Percentiles rank a stretch among this genome's conserved stretches.
Evolutionary conservation across 1,140 invertebrate genomes (phyloP).

Genomic region (Scaptodrosophila lebanonensis): DNA sequence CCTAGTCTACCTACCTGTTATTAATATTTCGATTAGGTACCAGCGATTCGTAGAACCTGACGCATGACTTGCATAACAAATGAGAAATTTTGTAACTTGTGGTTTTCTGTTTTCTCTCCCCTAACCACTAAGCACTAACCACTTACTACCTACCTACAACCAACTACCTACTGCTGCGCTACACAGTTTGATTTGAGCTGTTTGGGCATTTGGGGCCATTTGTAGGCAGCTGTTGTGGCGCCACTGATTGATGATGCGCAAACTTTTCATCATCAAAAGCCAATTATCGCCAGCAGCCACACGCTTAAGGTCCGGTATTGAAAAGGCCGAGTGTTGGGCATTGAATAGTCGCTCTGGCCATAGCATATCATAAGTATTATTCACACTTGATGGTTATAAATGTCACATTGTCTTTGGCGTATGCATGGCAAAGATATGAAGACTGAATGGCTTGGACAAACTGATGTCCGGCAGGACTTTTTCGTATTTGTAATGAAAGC

Average conservation of each 20-base stretch:
- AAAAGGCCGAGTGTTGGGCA: no score
- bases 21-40: constrained; percentile 74
- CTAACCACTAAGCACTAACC: constrained; percentile 3
- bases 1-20: constrained; percentile 65
- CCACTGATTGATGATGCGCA: constrained; percentile 39
- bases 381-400: background rate
- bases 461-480: background rate
- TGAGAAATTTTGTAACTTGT: constrained; percentile 58
- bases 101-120: constrained; percentile 5
- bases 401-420: constrained; percentile 9
- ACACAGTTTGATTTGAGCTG: no score
- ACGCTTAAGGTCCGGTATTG: no score
- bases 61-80: constrained; percentile 70
- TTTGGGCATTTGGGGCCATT: no score
- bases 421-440: no score
- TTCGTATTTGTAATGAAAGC: constrained; percentile 19
- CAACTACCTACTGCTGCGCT: no score
- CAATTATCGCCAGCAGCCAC: constrained; percentile 17
- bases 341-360: no score
- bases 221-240: no score
- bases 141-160: constrained; percentile 23
- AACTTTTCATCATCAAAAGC: constrained; percentile 27
- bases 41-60: constrained; percentile 67
- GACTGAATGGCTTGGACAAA: no score
- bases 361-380: no score